Evolutionary conservation across 2,113 vertebrate species (phyloP).

Genomic region (Merops nubicus): DNA sequence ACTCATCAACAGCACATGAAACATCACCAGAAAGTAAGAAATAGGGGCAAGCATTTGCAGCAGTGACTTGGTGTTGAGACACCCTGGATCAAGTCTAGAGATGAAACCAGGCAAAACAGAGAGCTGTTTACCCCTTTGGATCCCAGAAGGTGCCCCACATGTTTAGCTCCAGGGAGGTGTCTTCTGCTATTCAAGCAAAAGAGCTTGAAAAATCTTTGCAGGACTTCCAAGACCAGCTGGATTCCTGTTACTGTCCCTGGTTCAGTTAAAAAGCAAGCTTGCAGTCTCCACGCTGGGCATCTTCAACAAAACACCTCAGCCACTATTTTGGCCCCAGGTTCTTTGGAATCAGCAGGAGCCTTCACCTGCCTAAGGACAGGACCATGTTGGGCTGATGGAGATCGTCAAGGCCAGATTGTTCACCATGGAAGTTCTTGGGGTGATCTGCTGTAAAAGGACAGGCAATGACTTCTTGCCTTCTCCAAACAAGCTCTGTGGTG

Average conservation of each 20-base stretch:
- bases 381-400: neutral
- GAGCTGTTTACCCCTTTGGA: neutral
- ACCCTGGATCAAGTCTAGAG: neutral
- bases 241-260: neutral
- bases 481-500: neutral
- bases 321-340: neutral
- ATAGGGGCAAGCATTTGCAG: neutral
- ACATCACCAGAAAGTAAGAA: neutral
- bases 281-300: neutral
- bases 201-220: neutral
- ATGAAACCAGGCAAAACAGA: neutral
- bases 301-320: neutral
- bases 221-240: neutral
- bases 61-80: neutral
- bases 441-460: neutral
- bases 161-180: neutral
- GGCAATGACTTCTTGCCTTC: neutral
- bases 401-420: neutral
- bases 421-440: neutral
- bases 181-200: neutral
- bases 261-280: neutral
- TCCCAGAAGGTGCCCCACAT: neutral
- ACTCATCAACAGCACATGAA: neutral
- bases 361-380: neutral
- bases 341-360: neutral